Evolutionary conservation across 1,140 invertebrate species (phyloP), one percentile per base, ranked within the genome.

Genomic region (Drepana arcuata): DNA sequence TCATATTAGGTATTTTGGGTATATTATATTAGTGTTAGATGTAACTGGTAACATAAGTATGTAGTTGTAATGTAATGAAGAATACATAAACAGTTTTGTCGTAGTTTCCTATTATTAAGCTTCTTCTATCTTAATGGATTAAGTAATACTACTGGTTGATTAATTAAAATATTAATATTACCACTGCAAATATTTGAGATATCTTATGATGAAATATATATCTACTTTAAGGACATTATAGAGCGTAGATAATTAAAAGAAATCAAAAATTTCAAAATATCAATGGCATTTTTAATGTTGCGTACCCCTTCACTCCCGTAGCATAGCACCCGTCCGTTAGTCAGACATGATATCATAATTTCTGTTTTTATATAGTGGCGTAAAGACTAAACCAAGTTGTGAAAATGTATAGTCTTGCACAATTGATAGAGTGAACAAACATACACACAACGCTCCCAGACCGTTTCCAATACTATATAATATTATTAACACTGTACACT

Each of bases 201-300:
- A 84, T 80, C 78, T 82, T 84, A 82, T 83, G 79, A 83, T 80
- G 70, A 73, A 69, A 80, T 80, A 83, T 83, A 84, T 84, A 84
- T 84, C 74, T 84, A 84, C 79, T 82, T 26, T 83, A 84, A 83
- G 79, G 71, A 81, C 80, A 84, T 84, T 83, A 84, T 84, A 73
- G 79, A 83, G 74, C 80, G 81, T 84, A 84, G 83, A 83, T 83
- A 84, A 84, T 81, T 80, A 83, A 83, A 79, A 83, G 81, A 83
- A 84, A 77, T 84, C 78, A 79, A 79, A 84, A 83, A 74, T 69
- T 74, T 79, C 70, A 84, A 80, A 75, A 78, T 72, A 78, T 34
- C 28, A 69, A 61, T 77, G 67, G 77, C 71, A 78, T 80, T 84
- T 84, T 84, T 77, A 84, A 81, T 84, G 68, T 59, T 63, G 33